A percentile compares a stretch with the other conserved stretches of the same genome.
phyloP scores from a whole-genome alignment of 2,888 invertebrate genomes.

The Glaucopsyche alexis region DNA sequence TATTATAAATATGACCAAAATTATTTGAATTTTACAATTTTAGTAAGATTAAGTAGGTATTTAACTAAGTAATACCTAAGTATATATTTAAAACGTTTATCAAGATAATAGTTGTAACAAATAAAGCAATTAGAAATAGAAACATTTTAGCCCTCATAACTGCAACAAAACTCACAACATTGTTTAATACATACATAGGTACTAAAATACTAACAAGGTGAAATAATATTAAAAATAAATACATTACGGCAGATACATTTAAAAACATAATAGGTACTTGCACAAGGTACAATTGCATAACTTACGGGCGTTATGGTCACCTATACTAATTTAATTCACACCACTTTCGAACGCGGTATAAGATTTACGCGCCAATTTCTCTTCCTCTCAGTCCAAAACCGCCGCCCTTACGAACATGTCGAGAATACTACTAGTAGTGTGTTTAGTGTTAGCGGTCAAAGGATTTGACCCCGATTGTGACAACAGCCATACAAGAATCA shows the following conservation, averaged over 20 bases:
- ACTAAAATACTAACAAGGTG: background rate
- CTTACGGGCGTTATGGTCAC: slow-evolving; percentile 38
- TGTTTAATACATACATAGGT: background rate
- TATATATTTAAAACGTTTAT: too few species aligned
- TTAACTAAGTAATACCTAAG: too few species aligned
- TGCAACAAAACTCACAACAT: background rate
- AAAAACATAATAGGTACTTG: slow-evolving; percentile 42
- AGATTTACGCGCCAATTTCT: slow-evolving; percentile 52
- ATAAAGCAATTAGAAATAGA: too few species aligned
- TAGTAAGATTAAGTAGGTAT: too few species aligned
- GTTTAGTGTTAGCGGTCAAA: slow-evolving; percentile 47
- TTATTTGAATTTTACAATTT: too few species aligned
- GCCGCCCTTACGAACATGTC: slow-evolving; percentile 35
- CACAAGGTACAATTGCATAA: slow-evolving; percentile 45
- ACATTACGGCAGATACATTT: slow-evolving; percentile 25
- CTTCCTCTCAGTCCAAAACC: slow-evolving; percentile 63
- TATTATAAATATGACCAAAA: too few species aligned
- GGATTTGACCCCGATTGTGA: slow-evolving; percentile 45
- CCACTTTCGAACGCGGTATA: slow-evolving; percentile 68
- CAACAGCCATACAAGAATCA: slow-evolving; percentile 50
- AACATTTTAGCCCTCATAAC: background rate
- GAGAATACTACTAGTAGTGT: slow-evolving; percentile 40
- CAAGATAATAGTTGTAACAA: too few species aligned
- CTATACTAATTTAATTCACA: slow-evolving; percentile 66
- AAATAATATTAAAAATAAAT: slow-evolving; percentile 22